These are phyloP conservation scores for Rhinolophus sinicus DNA, from an alignment of 2,113 vertebrate genomes.

Conservation along the genomic window DNA sequence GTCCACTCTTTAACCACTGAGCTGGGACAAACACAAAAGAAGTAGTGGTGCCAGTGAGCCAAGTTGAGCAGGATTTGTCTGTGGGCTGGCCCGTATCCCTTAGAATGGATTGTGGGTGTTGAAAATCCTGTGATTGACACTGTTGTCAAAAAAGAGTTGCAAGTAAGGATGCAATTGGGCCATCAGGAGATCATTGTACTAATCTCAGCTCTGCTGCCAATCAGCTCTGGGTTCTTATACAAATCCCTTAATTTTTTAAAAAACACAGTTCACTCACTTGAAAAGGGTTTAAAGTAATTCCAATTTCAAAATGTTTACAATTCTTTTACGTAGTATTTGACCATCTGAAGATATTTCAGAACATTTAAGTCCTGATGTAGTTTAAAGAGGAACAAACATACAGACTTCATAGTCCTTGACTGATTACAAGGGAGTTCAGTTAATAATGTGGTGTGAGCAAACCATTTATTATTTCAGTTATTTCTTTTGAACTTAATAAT, in stretches of 20 bases:
- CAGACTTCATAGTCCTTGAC: not conserved
- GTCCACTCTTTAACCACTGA: not conserved
- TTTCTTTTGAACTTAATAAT: not conserved
- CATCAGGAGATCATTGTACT: not conserved
- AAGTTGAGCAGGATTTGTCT: not conserved
- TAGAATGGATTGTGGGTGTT: not conserved
- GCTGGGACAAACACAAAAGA: not conserved
- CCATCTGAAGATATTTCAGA: not conserved
- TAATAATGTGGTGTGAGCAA: not conserved
- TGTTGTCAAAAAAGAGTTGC: not conserved
- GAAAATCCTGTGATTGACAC: not conserved
- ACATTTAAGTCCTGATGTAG: not conserved
- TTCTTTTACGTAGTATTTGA: not conserved
- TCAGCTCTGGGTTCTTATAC: not conserved
- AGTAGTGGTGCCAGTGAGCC: not conserved
- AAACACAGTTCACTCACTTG: not conserved
- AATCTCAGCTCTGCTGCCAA: not conserved
- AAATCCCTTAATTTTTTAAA: not conserved
- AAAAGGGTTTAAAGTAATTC: not conserved
- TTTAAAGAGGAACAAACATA: constrained; percentile 10
- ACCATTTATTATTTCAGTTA: not conserved
- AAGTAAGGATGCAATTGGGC: not conserved
- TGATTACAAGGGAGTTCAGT: not conserved
- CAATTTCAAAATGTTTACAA: not conserved
- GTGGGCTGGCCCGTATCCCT: not conserved